Evolutionary conservation across 1,140 invertebrate species (phyloP), one percentile per base, ranked within the genome.

Genomic region (Pseudachorutes palmiensis): DNA sequence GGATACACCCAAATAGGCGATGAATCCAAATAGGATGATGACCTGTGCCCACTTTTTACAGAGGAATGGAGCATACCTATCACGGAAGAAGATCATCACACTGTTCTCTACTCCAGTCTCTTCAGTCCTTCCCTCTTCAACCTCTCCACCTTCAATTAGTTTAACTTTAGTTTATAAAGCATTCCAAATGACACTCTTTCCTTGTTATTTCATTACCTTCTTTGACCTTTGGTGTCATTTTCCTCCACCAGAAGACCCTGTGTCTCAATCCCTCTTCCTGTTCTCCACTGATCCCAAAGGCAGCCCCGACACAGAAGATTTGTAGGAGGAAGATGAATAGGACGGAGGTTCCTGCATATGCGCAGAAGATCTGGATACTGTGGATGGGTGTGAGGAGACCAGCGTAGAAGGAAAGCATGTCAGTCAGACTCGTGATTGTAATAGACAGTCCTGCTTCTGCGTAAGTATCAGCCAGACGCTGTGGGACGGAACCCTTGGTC

Each of bases 391-490:
- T 55, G 14, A 55, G 51, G 12, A 55, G 24, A 19, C 51, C 51
- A 24, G 24, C 51, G 51, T 55, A 55, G 24, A 55, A 55, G 5
- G 12, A 12, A 5, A 97, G 86, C 81, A 95, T 90, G 78, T 97
- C 93, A 0, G 94, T 98, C 22, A 97, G 80, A 0, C 94, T 96
- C 1, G 95, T 97, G 67, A 98, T 97, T 32, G 94, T 97, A 65
- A 98, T 95, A 2, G 94, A 97, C 14, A 97, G 92, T 0, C 94
- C 95, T 22, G 94, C 93, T 77, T 94, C 90, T 61, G 89, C 90
- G 75, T 96, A 82, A 78, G 90, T 92, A 33, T 85, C 80, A 0
- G 87, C 91, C 85, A 97, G 89, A 30, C 92, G 80, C 75, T 91
- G 86, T 0, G 87, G 86, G 0, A 97, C 88, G 3, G 85, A 81